Conservation (phyloP, 2,888 invertebrate species). For the Zele albiditarsus region DNA sequence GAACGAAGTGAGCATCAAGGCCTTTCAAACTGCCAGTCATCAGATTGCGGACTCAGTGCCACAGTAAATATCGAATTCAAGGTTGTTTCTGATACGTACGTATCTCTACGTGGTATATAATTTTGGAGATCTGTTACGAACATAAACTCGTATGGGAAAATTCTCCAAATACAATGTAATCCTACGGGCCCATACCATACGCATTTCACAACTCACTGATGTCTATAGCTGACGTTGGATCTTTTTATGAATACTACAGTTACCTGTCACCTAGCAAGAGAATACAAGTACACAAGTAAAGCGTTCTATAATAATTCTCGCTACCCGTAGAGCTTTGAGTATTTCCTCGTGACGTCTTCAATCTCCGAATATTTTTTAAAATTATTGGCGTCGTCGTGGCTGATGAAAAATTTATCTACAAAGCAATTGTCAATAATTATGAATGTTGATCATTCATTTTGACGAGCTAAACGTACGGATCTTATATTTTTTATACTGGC, state of each 20-base stretch:
- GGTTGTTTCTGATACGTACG: background rate
- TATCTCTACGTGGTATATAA: background rate
- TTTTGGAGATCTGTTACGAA: conserved; percentile 13
- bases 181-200: conserved; percentile 5
- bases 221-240: background rate
- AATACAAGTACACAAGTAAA: conserved; percentile 44
- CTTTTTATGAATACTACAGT: conserved; percentile 58
- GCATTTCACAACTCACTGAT: conserved; percentile 7
- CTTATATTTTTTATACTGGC: background rate
- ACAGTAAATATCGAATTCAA: conserved; percentile 56
- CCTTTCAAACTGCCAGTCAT: conserved; percentile 75
- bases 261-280: conserved; percentile 59
- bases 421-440: background rate
- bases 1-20: conserved; percentile 80
- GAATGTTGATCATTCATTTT: background rate
- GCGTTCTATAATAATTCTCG: conserved; percentile 44
- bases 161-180: background rate
- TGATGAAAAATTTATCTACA: conserved; percentile 19
- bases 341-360: background rate
- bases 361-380: background rate
- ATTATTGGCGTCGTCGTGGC: background rate
- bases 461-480: no score
- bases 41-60: conserved; percentile 66
- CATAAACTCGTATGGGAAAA: background rate
- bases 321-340: background rate